Conservation (phyloP, 2,888 invertebrate genomes). For the Aspidapion aeneum region DNA sequence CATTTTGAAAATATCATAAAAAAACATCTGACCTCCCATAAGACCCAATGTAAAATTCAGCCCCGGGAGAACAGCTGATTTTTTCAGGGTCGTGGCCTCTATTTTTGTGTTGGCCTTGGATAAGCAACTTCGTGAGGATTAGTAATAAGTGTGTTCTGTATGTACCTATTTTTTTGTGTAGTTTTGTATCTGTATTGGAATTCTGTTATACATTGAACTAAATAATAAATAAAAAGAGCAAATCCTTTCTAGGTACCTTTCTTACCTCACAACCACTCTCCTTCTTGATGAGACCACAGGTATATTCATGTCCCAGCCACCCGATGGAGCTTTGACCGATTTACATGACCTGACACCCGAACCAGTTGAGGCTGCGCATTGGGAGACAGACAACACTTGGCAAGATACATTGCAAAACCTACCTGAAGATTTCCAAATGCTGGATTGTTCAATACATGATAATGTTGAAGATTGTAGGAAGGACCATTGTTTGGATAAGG, state of each 20-base stretch:
- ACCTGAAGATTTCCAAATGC: conserved; percentile 42
- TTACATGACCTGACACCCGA: conserved; percentile 36
- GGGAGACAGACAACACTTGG: conserved; percentile 51
- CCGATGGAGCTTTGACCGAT: conserved; percentile 43
- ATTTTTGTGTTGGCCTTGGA: no score
- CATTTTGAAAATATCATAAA: no score
- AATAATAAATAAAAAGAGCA: no score
- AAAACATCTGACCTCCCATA: no score
- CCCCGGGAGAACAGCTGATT: no score
- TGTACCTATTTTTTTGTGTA: no score
- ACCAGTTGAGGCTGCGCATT: conserved; percentile 42
- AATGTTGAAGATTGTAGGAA: conserved; percentile 34
- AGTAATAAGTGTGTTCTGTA: no score
- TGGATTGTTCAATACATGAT: conserved; percentile 41
- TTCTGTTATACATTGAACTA: no score
- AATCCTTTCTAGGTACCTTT: conserved; percentile 46
- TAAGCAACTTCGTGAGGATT: no score
- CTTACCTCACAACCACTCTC: conserved; percentile 44
- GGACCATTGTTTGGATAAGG: conserved; percentile 41
- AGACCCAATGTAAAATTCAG: no score
- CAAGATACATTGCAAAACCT: conserved; percentile 44
- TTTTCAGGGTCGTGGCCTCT: no score
- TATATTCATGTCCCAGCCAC: conserved; percentile 43
- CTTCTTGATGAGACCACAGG: conserved; percentile 48
- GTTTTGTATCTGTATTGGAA: no score